Conservation (phyloP, 2,888 invertebrate genomes). For the Latheticus oryzae region DNA sequence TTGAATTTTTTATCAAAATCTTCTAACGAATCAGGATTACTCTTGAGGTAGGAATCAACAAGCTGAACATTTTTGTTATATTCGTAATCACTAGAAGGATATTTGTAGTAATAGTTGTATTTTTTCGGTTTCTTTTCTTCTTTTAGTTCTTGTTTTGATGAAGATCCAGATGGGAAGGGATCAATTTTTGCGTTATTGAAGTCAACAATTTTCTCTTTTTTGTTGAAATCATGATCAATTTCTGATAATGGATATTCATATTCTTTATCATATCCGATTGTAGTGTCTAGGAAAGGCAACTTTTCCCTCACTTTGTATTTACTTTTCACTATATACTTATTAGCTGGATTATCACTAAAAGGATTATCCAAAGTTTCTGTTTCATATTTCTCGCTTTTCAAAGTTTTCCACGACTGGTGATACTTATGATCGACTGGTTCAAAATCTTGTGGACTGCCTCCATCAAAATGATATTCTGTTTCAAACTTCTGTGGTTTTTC, state of each 20-base stretch:
- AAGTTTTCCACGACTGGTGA: slow-evolving; percentile 13
- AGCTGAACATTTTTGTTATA: slow-evolving; percentile 6
- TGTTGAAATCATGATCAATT: slow-evolving; percentile 11
- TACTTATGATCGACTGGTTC: slow-evolving; percentile 2
- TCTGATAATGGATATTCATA: slow-evolving; percentile 21
- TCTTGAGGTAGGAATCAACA: not conserved
- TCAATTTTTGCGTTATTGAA: slow-evolving; percentile 13
- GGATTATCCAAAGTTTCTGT: slow-evolving; percentile 30
- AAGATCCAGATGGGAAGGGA: slow-evolving; percentile 8
- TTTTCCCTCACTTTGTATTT: slow-evolving; percentile 31
- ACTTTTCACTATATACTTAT: slow-evolving; percentile 28
- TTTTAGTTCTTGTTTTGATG: not conserved
- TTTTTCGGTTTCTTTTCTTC: slow-evolving; percentile 16
- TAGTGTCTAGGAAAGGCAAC: slow-evolving; percentile 22
- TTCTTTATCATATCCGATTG: slow-evolving; percentile 29
- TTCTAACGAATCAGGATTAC: too few species aligned
- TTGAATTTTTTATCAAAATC: too few species aligned
- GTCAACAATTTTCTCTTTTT: slow-evolving; percentile 11
- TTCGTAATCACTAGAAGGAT: slow-evolving; percentile 7
- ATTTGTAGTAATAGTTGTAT: slow-evolving; percentile 11
- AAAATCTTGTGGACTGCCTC: slow-evolving; percentile 8
- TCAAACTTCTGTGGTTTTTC: slow-evolving; percentile 9
- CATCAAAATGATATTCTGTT: too few species aligned
- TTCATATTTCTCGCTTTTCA: slow-evolving; percentile 23
- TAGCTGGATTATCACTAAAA: slow-evolving; percentile 6